A percentile compares a stretch with the other conserved stretches of the same genome.
phyloP scores from a whole-genome alignment of 1,140 invertebrate species.

The Macrotrachela quadricornifera region DNA sequence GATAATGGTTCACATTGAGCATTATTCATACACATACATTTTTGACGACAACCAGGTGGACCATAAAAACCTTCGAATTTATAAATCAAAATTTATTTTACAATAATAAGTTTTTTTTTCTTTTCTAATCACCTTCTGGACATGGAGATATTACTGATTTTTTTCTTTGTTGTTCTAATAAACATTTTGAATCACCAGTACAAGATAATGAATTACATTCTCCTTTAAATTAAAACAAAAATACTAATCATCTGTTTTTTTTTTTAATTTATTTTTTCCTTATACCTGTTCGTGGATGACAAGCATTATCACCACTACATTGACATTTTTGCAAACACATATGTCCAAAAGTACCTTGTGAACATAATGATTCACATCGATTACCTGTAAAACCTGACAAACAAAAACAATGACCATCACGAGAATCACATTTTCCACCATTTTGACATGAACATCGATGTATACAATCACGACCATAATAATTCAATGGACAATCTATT shows the following conservation, averaged over 20 bases:
- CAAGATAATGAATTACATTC: background rate
- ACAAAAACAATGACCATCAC: background rate
- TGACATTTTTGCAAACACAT: background rate
- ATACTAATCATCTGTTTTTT: too few relatives aligned
- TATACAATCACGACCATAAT: background rate
- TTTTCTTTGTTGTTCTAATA: background rate
- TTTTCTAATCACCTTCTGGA: background rate
- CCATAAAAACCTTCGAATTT: background rate
- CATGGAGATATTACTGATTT: background rate
- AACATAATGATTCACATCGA: background rate
- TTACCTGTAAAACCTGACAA: background rate
- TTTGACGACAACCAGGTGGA: background rate
- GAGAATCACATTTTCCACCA: background rate
- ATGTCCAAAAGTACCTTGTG: background rate
- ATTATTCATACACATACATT: too few relatives aligned
- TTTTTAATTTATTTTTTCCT: background rate
- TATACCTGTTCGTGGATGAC: background rate
- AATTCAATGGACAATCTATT: background rate
- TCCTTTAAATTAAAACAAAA: background rate
- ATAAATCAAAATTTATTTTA: background rate
- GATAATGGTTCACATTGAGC: too few relatives aligned
- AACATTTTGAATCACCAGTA: background rate
- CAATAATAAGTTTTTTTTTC: background rate
- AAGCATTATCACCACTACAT: background rate
- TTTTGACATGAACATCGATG: background rate